Evolutionary conservation across 2,888 invertebrate species (phyloP), one percentile per base, ranked within the genome.

Genomic region (Trichacis sp.): DNA sequence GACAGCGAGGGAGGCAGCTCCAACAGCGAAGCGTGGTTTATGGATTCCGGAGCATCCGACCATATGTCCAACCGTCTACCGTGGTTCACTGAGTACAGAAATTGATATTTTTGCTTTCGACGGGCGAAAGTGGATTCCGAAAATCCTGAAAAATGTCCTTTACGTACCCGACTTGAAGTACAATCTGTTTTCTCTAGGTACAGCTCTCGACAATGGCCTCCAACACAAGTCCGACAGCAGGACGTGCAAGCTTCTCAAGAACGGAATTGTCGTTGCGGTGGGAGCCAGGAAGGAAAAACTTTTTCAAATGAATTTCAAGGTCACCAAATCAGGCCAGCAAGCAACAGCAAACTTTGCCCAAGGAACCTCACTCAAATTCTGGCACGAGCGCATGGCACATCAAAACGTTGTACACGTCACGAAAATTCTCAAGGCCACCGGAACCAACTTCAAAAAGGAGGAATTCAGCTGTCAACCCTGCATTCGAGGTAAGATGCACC

Each of bases 391-490:
- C n/a, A 29, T 68, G 19, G 61, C 60, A 1, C 70, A 68, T 19
- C 63, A 70, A 18, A 70, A 64, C 33, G 42, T 49, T 12, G 15
- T 14, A 2, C 64, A 68, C 15, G 68, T 68, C 40, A 60, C 15
- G 42, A n/a, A 59, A 5, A 48, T 52, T 38, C 51, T 62, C 6
- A 60, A 59, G 18, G 40, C n/a, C 11, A 49, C 42, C 8, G 38
- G 52, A 9, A 57, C 68, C 2, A 5, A 17, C 2, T 19, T 47
- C 1, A 53, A 30, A 0, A 46, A 50, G 9, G 1, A 51, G 47
- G 29, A 42, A 59, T 20, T 43, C 48, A 12, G 14, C 19, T 40
- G 40, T 15, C 14, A 40, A n/a, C 14, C 69, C 58, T 15, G 40
- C 9, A 17, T 17, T 17, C 5, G 3, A 6, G 17, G 17, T 2